A percentile compares a stretch with the other conserved stretches of the same genome.
These are phyloP conservation scores for Tetranychus piercei DNA, from an alignment of 2,888 invertebrate genomes.

Conservation along the genomic window DNA sequence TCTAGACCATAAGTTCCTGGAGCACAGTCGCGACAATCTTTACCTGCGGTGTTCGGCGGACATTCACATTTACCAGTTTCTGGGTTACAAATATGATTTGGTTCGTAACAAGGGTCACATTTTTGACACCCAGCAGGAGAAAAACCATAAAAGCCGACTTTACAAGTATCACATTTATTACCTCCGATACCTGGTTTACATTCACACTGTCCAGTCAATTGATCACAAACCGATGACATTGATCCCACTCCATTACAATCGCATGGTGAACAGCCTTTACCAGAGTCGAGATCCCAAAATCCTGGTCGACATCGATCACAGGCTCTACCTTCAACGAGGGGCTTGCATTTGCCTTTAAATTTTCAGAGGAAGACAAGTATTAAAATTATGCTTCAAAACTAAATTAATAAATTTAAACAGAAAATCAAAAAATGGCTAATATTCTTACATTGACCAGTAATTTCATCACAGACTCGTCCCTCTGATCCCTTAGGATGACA, in stretches of 20 bases:
- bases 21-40: conserved; percentile 64
- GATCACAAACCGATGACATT: conserved; percentile 45
- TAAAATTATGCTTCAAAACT: too few relatives aligned
- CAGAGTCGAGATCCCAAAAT: conserved; percentile 49
- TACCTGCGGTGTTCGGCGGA: conserved; percentile 69
- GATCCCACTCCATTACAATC: conserved; percentile 45
- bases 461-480: conserved; percentile 46
- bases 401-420: conserved; percentile 29
- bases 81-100: conserved; percentile 44
- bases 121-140: conserved; percentile 40
- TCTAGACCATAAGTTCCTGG: conserved; percentile 71
- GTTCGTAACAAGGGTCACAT: conserved; percentile 44
- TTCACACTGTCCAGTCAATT: conserved; percentile 54
- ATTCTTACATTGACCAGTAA: conserved; percentile 47
- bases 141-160: conserved; percentile 55
- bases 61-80: conserved; percentile 53
- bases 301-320: conserved; percentile 37
- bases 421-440: not conserved
- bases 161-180: conserved; percentile 60
- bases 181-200: conserved; percentile 71
- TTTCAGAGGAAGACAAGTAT: not conserved
- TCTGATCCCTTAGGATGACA: conserved; percentile 42
- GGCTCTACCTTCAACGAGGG: conserved; percentile 31
- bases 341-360: conserved; percentile 16
- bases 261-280: conserved; percentile 59